phyloP scores from a whole-genome alignment of 2,888 invertebrate species.

The Pammene fasciana region DNA sequence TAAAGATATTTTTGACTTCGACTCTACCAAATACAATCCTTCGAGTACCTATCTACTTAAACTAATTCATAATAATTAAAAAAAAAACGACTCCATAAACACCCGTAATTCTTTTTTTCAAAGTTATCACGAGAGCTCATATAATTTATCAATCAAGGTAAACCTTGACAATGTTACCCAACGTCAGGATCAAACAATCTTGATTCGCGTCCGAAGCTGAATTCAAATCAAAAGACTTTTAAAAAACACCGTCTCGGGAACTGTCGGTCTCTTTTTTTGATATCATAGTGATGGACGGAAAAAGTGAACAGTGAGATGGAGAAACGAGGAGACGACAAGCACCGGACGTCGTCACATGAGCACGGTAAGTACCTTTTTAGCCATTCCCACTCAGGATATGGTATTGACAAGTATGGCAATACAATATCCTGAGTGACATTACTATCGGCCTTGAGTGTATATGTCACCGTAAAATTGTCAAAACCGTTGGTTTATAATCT shows the following conservation, averaged over 20 bases:
- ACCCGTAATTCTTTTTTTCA: too few species aligned
- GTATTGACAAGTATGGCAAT: too few species aligned
- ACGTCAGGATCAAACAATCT: too few species aligned
- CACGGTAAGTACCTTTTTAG: constrained; percentile 10
- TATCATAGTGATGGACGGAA: constrained; percentile 10
- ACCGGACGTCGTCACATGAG: constrained; percentile 5
- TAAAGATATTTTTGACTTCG: too few species aligned
- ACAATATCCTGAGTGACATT: too few species aligned
- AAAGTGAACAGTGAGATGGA: constrained; percentile 19
- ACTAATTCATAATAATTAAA: too few species aligned
- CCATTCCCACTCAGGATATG: neutral
- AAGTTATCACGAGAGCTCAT: neutral
- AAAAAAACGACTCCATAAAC: too few species aligned
- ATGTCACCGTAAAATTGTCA: too few species aligned
- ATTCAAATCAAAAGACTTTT: neutral
- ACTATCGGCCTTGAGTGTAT: too few species aligned
- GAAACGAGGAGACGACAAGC: constrained; percentile 15
- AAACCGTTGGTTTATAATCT: too few species aligned
- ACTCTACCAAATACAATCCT: too few species aligned
- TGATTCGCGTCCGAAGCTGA: neutral
- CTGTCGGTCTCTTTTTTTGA: neutral
- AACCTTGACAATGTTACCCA: neutral
- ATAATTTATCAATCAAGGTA: neutral
- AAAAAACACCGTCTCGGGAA: neutral
- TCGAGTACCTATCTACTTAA: too few species aligned